Evolutionary conservation across 2,113 vertebrate genomes (phyloP).

Genomic region (Ictalurus furcatus): DNA sequence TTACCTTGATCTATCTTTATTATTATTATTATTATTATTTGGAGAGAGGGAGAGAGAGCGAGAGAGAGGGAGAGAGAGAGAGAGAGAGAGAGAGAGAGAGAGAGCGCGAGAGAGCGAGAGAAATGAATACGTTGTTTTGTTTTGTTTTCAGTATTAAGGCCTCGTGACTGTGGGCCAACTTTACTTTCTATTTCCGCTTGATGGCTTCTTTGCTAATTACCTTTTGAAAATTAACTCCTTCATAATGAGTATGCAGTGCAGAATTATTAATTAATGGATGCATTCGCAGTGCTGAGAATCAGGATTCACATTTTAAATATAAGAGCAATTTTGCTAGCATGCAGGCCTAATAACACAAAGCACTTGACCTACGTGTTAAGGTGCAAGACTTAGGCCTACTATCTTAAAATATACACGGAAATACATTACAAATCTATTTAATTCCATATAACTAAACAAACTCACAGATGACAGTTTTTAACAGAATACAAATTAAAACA

Average conservation of each 20-base stretch:
- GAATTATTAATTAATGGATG: background rate
- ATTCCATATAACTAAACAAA: background rate
- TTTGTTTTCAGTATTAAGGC: background rate
- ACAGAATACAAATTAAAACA: background rate
- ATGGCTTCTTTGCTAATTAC: background rate
- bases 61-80: background rate
- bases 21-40: background rate
- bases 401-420: background rate
- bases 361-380: background rate
- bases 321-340: background rate
- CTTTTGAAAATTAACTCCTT: background rate
- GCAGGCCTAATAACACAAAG: background rate
- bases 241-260: background rate
- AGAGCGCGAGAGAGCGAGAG: background rate
- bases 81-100: slow-evolving; percentile 19
- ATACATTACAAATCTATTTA: background rate
- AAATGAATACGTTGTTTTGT: background rate
- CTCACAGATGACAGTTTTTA: background rate
- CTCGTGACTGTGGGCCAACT: background rate
- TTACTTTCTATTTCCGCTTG: background rate
- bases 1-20: background rate
- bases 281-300: background rate
- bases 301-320: background rate
- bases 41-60: background rate
- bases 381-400: too few species aligned